phyloP scores from a whole-genome alignment of 1,140 invertebrate species.

The Pemphigus obesinymphae region DNA sequence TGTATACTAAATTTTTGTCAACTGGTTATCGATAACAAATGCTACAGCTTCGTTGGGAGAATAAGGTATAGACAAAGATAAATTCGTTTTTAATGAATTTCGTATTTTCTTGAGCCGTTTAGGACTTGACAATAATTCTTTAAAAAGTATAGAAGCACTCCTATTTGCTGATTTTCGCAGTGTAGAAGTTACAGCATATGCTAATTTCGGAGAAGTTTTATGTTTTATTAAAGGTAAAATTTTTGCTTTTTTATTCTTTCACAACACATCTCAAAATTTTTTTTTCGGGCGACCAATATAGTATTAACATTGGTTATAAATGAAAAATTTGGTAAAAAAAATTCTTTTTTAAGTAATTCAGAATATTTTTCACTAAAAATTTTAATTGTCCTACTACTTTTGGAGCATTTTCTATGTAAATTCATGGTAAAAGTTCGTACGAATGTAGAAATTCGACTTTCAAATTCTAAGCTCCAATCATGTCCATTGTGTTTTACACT shows the following conservation, averaged over 20 bases:
- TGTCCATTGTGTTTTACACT: not conserved
- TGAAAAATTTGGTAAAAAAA: not conserved
- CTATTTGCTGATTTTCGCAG: not conserved
- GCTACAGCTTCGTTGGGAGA: too few species aligned
- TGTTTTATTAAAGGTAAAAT: not conserved
- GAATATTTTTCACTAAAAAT: not conserved
- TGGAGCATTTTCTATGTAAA: not conserved
- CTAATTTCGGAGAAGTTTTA: not conserved
- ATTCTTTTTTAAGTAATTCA: not conserved
- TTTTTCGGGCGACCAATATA: not conserved
- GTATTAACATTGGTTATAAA: not conserved
- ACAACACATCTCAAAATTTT: not conserved
- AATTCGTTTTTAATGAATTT: too few species aligned
- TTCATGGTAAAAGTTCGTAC: not conserved
- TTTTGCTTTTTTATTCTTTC: not conserved
- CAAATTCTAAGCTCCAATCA: not conserved
- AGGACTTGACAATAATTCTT: too few species aligned
- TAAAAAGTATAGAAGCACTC: too few species aligned
- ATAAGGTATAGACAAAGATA: too few species aligned
- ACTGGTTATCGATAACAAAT: too few species aligned
- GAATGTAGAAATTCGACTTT: not conserved
- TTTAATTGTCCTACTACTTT: not conserved
- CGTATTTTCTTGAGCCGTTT: too few species aligned
- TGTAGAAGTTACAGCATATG: not conserved
- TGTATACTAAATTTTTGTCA: too few species aligned